These are phyloP conservation scores for Gyps fulvus DNA, from an alignment of 2,113 vertebrate genomes.

Conservation along the genomic window DNA sequence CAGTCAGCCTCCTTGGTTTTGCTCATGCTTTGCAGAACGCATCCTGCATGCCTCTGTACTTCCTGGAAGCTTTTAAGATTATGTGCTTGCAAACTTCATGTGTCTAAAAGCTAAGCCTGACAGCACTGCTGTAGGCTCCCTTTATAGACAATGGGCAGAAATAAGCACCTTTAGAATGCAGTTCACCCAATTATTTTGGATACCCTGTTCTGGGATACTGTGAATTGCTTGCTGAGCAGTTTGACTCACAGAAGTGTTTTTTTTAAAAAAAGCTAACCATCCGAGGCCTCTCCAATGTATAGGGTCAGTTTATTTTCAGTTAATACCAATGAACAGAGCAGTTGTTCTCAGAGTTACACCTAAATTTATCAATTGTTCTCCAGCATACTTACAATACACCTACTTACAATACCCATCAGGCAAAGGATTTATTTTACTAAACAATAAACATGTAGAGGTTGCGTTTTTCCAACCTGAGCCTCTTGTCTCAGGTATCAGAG, in stretches of 20 bases:
- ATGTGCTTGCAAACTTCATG: not conserved
- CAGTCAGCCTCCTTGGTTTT: not conserved
- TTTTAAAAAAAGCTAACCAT: not conserved
- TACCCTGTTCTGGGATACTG: not conserved
- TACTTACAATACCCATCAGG: not conserved
- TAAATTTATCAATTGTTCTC: not conserved
- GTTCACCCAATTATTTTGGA: not conserved
- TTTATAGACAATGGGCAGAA: not conserved
- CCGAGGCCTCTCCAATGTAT: rapidly evolving
- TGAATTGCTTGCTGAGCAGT: not conserved
- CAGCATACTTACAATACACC: not conserved
- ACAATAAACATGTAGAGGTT: not conserved
- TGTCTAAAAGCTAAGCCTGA: not conserved
- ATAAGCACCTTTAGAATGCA: not conserved
- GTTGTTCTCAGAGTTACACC: not conserved
- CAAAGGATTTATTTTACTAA: not conserved
- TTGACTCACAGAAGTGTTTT: not conserved
- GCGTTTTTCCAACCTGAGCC: not conserved
- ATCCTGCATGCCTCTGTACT: not conserved
- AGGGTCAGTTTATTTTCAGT: not conserved
- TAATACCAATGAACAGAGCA: not conserved
- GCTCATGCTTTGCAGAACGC: not conserved
- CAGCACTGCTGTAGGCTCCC: not conserved
- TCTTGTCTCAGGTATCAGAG: not conserved
- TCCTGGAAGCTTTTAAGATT: not conserved